Base-by-base conservation (phyloP, 2,797 vertebrate genomes). In the Clarias laeviceps region DNA sequence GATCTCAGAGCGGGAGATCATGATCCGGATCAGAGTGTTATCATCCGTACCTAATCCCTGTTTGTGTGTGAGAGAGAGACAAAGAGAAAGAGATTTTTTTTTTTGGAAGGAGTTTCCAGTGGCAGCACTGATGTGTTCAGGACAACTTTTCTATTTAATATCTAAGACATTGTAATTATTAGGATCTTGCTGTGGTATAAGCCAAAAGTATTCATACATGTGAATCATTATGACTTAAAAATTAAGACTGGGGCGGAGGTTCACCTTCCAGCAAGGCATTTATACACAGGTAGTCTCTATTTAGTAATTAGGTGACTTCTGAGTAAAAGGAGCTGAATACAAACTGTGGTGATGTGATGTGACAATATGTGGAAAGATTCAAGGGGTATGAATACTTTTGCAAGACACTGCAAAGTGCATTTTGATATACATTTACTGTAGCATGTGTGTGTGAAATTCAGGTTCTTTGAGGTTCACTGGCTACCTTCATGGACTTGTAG, bases 401-500 rank as follows among this genome's bases (percentile, higher is more conserved):
- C 40, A 40, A 40, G 7, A 8, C 40, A 8, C 40, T 9, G 40
- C 5, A 57, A 20, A 76, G 27, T 32, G 2, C 8, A 32, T 2
- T 18, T 8, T 11, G 50, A 27, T 37, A 40, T 12, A 24, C 22
- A 40, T 20, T 24, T 45, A 27, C 1, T 34, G 34, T 34, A 3
- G 40, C 4, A 4, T 45, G 40, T 45, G 17, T 57, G 73, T 22
- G 17, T 56, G 45, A 56, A 74, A 17, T 45, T 17, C 27, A 17
- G 27, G 12, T 29, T 29, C 70, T 50, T 11, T 56, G n/a, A 56
- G 50, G 27, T 37, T n/a, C 5, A 76, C 32, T 17, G n/a, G 65
- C 90, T 91, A 99, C 98, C 97, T 99, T 99, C 98, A 99, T 99
- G 83, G 98, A 96, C 91, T 97, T 98, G 94, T 98, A 97, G 22